Conservation (phyloP, 2,797 vertebrate genomes). For the Picus viridis region DNA sequence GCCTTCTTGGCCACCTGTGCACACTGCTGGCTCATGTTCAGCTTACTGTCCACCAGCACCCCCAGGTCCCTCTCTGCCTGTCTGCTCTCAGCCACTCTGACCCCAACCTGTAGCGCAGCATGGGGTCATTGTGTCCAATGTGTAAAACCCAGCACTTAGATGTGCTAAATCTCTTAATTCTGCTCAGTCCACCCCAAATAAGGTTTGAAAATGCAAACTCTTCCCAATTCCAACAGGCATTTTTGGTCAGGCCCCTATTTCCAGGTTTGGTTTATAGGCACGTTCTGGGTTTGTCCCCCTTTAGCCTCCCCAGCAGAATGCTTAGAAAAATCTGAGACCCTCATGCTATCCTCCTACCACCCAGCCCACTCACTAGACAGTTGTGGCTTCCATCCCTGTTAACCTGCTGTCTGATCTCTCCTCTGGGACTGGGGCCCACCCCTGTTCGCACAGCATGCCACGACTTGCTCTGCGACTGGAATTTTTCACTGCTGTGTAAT, state of each 20-base stretch:
- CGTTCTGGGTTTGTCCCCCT: neutral
- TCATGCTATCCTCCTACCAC: rapidly evolving
- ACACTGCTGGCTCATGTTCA: too few species aligned
- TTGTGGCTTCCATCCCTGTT: neutral
- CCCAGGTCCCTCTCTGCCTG: too few species aligned
- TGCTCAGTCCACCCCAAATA: neutral
- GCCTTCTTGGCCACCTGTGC: too few species aligned
- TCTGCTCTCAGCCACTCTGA: too few species aligned
- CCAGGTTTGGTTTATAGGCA: neutral
- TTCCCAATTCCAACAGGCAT: neutral
- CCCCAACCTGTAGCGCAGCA: too few species aligned
- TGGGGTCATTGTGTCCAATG: too few species aligned
- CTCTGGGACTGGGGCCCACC: neutral
- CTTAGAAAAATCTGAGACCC: neutral
- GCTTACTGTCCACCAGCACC: too few species aligned
- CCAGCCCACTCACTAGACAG: neutral
- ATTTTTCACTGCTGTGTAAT: constrained; percentile 38
- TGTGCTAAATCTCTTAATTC: neutral
- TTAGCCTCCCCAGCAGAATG: neutral
- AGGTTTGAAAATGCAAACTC: neutral
- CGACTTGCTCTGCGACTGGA: neutral
- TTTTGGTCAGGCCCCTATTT: neutral
- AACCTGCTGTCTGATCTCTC: neutral
- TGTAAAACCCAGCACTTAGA: too few species aligned
- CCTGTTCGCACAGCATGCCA: neutral